phyloP scores from a whole-genome alignment of 2,113 vertebrate species.

The Nanorana parkeri region DNA sequence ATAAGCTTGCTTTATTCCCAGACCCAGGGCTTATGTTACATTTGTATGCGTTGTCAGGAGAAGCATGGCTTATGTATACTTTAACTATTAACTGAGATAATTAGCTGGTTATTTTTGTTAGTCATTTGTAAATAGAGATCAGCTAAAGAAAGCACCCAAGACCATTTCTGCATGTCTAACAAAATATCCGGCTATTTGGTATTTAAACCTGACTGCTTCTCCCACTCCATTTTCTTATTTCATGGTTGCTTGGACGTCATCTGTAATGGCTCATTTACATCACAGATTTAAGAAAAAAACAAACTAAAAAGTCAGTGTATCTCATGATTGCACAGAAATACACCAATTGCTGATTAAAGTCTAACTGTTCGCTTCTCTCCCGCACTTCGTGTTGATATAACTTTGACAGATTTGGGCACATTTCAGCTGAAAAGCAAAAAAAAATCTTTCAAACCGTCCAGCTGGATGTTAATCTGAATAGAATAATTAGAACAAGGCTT shows the following conservation, averaged over 20 bases:
- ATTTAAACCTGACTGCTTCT: background rate
- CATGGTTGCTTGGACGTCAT: conserved; percentile 50
- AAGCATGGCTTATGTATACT: conserved; percentile 1
- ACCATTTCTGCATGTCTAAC: conserved; percentile 25
- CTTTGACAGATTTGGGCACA: conserved; percentile 49
- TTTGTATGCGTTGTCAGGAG: conserved; percentile 21
- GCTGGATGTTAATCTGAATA: conserved; percentile 62
- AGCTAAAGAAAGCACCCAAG: conserved; percentile 38
- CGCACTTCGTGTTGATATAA: conserved; percentile 44
- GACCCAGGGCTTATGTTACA: conserved; percentile 2
- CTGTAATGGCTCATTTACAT: conserved; percentile 49
- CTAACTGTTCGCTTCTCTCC: conserved; percentile 23
- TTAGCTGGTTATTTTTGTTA: conserved; percentile 43
- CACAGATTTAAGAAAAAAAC: conserved; percentile 33
- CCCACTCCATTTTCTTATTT: conserved; percentile 18
- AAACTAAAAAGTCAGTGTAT: conserved; percentile 10
- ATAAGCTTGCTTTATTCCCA: conserved; percentile 30
- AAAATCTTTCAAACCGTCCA: conserved; percentile 59
- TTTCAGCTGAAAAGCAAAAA: conserved; percentile 44
- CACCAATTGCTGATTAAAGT: conserved; percentile 19
- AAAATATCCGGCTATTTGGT: conserved; percentile 39
- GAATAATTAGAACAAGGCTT: conserved; percentile 63
- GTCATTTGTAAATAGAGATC: conserved; percentile 42
- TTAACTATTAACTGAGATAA: conserved; percentile 39
- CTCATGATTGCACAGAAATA: conserved; percentile 42